Percentiles rank a stretch among this genome's conserved stretches.
Conservation (phyloP, 2,113 vertebrate species). For the Periophthalmus modestus region DNA sequence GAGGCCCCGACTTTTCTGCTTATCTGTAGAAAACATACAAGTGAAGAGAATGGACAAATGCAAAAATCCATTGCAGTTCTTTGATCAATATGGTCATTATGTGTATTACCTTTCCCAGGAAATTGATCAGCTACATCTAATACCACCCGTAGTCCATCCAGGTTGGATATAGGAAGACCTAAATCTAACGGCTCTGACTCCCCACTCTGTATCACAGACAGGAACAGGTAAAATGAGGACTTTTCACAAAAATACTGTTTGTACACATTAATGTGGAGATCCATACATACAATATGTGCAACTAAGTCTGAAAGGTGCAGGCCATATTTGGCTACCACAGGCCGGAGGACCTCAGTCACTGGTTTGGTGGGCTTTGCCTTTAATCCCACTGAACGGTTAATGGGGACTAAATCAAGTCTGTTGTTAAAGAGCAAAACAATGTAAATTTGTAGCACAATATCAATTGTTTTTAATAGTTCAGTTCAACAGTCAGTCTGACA, state of each 20-base stretch:
- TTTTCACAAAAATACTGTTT: not conserved
- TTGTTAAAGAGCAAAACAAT: constrained; percentile 4
- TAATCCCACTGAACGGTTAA: constrained; percentile 94
- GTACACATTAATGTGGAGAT: not conserved
- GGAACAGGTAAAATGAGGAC: not conserved
- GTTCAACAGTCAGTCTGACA: not conserved
- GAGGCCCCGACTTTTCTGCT: constrained; percentile 78
- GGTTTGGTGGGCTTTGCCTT: constrained; percentile 98
- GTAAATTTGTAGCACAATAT: not conserved
- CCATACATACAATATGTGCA: constrained; percentile 88
- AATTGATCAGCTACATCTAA: constrained; percentile 83
- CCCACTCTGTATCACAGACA: constrained; percentile 82
- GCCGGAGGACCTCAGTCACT: constrained; percentile 93
- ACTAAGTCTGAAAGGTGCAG: constrained; percentile 90
- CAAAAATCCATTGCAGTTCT: not conserved
- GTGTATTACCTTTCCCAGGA: constrained; percentile 81
- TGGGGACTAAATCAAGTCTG: constrained; percentile 95
- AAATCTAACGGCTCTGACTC: constrained; percentile 93
- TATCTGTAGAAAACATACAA: constrained; percentile 74
- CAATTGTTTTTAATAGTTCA: not conserved
- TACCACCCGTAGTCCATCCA: constrained; percentile 94
- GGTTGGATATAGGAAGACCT: constrained; percentile 93
- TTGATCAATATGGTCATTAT: not conserved
- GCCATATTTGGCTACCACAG: constrained; percentile 96
- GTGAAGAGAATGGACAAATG: constrained; percentile 16